These are phyloP conservation scores for Scelioninae gen. 2 DNA, from an alignment of 2,888 invertebrate genomes.

Conservation along the genomic window DNA sequence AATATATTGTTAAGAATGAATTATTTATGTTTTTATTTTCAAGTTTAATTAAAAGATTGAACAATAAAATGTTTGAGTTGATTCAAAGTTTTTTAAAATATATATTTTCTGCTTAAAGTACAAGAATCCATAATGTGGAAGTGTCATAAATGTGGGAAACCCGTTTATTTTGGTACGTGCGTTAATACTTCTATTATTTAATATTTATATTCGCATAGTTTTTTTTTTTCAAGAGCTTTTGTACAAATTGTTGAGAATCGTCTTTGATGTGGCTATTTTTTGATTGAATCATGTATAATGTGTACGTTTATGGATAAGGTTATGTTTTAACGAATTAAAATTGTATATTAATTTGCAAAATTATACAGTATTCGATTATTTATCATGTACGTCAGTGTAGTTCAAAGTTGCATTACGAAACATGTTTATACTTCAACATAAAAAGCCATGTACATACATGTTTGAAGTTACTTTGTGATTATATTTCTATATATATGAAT, in stretches of 20 bases:
- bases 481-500: too few species aligned
- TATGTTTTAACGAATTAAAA: not conserved
- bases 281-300: too few species aligned
- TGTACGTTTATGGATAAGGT: too few species aligned
- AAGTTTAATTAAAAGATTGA: not conserved
- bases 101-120: not conserved
- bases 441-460: too few species aligned
- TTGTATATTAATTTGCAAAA: conserved; percentile 1
- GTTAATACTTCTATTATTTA: conserved; percentile 47
- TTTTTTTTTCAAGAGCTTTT: not conserved
- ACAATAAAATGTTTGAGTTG: conserved; percentile 18
- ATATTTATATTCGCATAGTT: conserved; percentile 12
- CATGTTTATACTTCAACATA: too few species aligned
- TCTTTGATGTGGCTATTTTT: too few species aligned
- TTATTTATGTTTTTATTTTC: conserved; percentile 1
- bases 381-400: too few species aligned
- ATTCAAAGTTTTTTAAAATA: conserved; percentile 2
- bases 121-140: conserved; percentile 80
- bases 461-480: too few species aligned
- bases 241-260: too few species aligned
- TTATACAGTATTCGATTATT: too few species aligned
- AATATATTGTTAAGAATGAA: too few species aligned
- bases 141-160: conserved; percentile 89
- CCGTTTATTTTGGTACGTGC: conserved; percentile 85
- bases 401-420: too few species aligned